These are phyloP conservation scores for Ivindomyrus marchei DNA, from an alignment of 2,113 vertebrate genomes.

Conservation along the genomic window DNA sequence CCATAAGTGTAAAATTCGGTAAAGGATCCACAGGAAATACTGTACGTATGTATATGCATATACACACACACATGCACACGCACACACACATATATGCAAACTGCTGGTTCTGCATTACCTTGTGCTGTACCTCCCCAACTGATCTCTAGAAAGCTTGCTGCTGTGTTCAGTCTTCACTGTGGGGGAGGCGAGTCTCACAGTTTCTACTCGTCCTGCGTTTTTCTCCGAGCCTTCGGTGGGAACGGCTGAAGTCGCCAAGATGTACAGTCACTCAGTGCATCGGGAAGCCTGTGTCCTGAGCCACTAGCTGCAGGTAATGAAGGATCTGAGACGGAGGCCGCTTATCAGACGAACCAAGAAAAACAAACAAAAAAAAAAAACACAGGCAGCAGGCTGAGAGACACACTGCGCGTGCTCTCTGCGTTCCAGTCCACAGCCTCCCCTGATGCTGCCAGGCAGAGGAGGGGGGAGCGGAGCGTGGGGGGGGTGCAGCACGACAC, in stretches of 20 bases:
- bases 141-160: neutral
- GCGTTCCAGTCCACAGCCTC: neutral
- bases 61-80: neutral
- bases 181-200: neutral
- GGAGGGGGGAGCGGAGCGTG: neutral
- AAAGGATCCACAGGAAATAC: neutral
- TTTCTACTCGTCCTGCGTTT: neutral
- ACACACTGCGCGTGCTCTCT: neutral
- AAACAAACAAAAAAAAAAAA: neutral
- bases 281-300: neutral
- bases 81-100: neutral
- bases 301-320: neutral
- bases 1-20: neutral
- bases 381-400: neutral
- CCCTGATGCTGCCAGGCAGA: neutral
- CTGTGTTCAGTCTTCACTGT: neutral
- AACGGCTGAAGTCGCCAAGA: neutral
- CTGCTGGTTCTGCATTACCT: neutral
- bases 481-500: neutral
- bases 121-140: neutral
- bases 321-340: neutral
- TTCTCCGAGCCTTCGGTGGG: neutral
- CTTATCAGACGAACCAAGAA: neutral
- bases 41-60: neutral
- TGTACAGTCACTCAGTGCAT: neutral